A percentile compares a stretch with the other conserved stretches of the same genome.
These are phyloP conservation scores for Brachypterus glaber DNA, from an alignment of 2,888 invertebrate species.

Conservation along the genomic window DNA sequence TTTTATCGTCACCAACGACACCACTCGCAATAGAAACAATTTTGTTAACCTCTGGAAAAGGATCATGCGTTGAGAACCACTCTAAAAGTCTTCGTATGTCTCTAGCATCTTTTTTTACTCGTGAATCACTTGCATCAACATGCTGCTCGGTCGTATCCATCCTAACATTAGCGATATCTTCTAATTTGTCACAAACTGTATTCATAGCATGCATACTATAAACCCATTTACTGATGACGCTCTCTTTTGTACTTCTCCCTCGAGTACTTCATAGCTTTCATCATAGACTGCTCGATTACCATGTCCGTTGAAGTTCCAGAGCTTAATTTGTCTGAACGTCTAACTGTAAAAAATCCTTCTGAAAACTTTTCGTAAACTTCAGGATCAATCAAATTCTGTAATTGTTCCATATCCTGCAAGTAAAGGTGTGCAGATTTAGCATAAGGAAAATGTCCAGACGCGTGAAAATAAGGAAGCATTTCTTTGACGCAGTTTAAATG, in stretches of 20 bases:
- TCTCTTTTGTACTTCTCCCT: slow-evolving; percentile 29
- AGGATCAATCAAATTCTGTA: slow-evolving; percentile 10
- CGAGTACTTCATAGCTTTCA: slow-evolving; percentile 34
- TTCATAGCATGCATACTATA: slow-evolving; percentile 28
- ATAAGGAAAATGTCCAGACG: slow-evolving; percentile 22
- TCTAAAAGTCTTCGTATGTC: slow-evolving; percentile 25
- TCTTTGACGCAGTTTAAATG: slow-evolving; percentile 30
- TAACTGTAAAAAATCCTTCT: slow-evolving; percentile 29
- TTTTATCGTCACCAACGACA: no score
- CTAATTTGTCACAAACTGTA: slow-evolving; percentile 27
- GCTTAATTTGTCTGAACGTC: slow-evolving; percentile 34
- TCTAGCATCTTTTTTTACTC: slow-evolving; percentile 27
- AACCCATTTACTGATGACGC: slow-evolving; percentile 35
- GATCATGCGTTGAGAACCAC: neutral
- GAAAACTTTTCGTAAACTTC: slow-evolving; percentile 27
- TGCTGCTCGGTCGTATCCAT: slow-evolving; percentile 24
- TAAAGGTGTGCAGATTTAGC: slow-evolving; percentile 27
- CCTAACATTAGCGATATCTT: slow-evolving; percentile 27
- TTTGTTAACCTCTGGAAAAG: no score
- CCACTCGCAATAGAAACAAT: slow-evolving; percentile 21
- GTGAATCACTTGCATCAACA: slow-evolving; percentile 33
- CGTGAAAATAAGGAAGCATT: slow-evolving; percentile 31
- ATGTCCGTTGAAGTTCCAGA: slow-evolving; percentile 36
- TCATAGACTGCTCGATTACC: slow-evolving; percentile 30
- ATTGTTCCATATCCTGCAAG: slow-evolving; percentile 16